phyloP scores from a whole-genome alignment of 2,797 vertebrate genomes.

The Phataginus tetradactyla region DNA sequence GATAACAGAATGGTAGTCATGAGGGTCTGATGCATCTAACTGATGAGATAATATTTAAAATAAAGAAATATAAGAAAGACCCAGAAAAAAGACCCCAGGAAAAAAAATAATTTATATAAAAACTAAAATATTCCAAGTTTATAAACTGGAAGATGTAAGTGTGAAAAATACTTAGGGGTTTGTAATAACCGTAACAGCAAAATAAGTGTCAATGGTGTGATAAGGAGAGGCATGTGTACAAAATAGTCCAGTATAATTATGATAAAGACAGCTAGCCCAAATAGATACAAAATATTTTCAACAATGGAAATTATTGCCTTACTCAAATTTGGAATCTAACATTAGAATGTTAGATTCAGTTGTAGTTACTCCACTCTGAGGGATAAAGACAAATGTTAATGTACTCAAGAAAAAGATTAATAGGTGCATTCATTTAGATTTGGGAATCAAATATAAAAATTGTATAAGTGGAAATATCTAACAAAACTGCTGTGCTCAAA shows the following conservation, averaged over 20 bases:
- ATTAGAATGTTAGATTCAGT: background rate
- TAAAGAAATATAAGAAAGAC: background rate
- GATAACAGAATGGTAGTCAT: background rate
- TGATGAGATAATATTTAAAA: background rate
- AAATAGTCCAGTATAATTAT: background rate
- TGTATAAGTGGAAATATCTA: background rate
- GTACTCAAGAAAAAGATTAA: background rate
- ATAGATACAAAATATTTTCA: background rate
- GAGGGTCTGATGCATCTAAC: background rate
- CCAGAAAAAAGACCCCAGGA: too few relatives aligned
- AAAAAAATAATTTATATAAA: too few relatives aligned
- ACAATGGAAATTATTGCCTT: background rate
- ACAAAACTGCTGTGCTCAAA: background rate
- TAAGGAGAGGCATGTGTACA: background rate
- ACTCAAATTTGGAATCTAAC: background rate
- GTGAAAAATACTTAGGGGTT: background rate
- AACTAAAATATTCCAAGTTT: too few relatives aligned
- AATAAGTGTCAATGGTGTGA: background rate
- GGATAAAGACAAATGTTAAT: background rate
- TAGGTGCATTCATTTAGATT: background rate
- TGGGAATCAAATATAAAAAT: background rate
- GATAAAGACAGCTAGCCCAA: background rate
- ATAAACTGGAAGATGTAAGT: background rate
- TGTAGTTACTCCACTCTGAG: background rate
- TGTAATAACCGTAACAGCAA: background rate